Percentiles rank a stretch among this genome's conserved stretches.
These are phyloP conservation scores for Ethmia dodecea DNA, from an alignment of 2,888 invertebrate genomes.

Conservation along the genomic window DNA sequence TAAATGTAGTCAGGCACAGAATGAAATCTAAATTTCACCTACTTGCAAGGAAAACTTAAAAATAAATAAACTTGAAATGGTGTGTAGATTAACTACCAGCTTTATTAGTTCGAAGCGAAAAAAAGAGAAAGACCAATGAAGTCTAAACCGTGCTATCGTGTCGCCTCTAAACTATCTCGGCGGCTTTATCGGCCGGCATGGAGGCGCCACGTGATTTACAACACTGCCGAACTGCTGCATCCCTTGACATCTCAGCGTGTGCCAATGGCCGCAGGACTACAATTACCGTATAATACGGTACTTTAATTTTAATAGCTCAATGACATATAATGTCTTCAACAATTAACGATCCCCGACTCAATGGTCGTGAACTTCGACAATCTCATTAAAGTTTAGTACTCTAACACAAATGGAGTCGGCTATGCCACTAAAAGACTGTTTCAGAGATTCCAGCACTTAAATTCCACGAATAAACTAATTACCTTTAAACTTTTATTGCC, in stretches of 20 bases:
- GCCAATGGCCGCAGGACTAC: constrained; percentile 22
- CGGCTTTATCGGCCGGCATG: constrained; percentile 20
- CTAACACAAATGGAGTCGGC: neutral
- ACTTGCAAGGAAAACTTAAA: no score
- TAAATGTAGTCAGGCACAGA: no score
- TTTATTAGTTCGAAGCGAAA: no score
- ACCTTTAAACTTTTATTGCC: no score
- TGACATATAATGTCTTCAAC: constrained; percentile 13
- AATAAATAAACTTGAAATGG: no score
- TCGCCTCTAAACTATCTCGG: constrained; percentile 14
- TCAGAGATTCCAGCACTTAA: no score
- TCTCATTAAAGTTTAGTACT: neutral
- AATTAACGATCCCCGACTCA: constrained; percentile 6
- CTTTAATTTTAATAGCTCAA: constrained; percentile 20
- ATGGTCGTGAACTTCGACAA: neutral
- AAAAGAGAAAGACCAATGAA: neutral
- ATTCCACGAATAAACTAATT: no score
- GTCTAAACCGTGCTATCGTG: constrained; percentile 7
- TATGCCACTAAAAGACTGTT: no score
- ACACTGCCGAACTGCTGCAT: constrained; percentile 45
- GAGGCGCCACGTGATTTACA: constrained; percentile 59
- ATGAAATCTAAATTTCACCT: no score
- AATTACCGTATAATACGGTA: constrained; percentile 26
- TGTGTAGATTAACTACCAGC: no score
- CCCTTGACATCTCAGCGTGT: constrained; percentile 35